Conservation (phyloP, 1,140 invertebrate species). For the Scylla paramamosain region DNA sequence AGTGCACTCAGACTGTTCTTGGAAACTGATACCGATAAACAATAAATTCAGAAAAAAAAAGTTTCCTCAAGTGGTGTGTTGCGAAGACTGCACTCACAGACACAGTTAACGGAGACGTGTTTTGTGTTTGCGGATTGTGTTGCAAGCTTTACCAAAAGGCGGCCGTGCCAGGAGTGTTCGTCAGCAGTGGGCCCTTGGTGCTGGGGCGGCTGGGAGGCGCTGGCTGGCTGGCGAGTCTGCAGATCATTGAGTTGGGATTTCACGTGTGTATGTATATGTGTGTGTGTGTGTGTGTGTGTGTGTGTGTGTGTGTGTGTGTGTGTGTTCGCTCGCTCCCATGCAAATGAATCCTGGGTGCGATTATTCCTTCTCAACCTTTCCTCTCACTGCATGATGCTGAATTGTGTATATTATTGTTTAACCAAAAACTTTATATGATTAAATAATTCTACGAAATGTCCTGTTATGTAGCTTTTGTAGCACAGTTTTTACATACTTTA, state of each 20-base stretch:
- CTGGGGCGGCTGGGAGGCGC: not conserved
- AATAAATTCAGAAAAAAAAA: too few species aligned
- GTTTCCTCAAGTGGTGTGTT: too few species aligned
- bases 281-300: not conserved
- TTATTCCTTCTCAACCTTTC: not conserved
- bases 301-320: not conserved
- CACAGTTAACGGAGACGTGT: not conserved
- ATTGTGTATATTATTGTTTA: not conserved
- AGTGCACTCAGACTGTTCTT: too few species aligned
- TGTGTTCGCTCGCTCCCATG: too few species aligned
- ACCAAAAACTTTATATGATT: not conserved
- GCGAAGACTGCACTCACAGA: not conserved
- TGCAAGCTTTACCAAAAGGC: not conserved
- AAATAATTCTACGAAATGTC: not conserved
- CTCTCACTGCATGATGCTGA: not conserved
- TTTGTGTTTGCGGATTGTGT: not conserved
- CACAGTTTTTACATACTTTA: not conserved
- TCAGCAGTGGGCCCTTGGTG: too few species aligned
- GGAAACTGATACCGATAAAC: too few species aligned
- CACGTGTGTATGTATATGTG: not conserved
- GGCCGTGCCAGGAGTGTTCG: not conserved
- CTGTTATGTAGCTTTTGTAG: not conserved
- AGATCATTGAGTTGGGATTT: not conserved
- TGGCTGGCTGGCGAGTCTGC: not conserved
- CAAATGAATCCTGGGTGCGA: too few species aligned